Evolutionary conservation across 2,797 vertebrate genomes (phyloP), one percentile per base, ranked within the genome.

Genomic region (Hippocampus kuda): DNA sequence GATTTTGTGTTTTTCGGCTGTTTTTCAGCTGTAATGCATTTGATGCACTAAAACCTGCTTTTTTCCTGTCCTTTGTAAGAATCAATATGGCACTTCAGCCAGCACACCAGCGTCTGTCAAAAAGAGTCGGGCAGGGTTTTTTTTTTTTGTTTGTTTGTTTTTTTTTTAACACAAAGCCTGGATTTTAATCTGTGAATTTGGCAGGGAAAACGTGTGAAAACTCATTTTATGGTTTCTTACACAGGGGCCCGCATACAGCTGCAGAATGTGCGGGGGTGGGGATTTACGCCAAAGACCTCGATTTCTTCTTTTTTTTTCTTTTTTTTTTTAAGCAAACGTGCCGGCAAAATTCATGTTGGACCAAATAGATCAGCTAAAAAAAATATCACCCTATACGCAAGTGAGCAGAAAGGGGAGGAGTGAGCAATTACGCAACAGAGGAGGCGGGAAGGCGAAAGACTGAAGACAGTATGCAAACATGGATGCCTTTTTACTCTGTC

Each of bases 181-280:
- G 61, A 41, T 63, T 42, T 63, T 41, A 41, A 63, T 63, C 20
- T 12, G 61, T 63, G 4, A 63, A 41, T 42, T 63, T 63, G 61
- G 38, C 38, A 41, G 34, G 8, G 18, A 22, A n/a, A 12, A 63
- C 4, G 38, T 42, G 61, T 42, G n/a, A 63, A 63, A 63, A n/a
- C 20, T 63, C 8, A 63, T 63, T 63, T 63, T 5, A 34, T 41
- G 20, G 61, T 38, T 63, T 63, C 38, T 63, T 41, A 41, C 61
- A n/a, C 61, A 56, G 61, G 61, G 18, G 34, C 30, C 30, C 1
- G 57, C 30, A 7, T 61, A 22, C 30, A 63, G 34, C 30, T 41
- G 60, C 34, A 34, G 61, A 42, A 61, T 61, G 8, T 61, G 26
- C 59, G 59, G 59, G 12, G 59, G 30, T 38, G 8, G 30, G 59